Evolutionary conservation across 2,797 vertebrate species (phyloP), one percentile per base, ranked within the genome.

Genomic region (Nannoperca obscura): DNA sequence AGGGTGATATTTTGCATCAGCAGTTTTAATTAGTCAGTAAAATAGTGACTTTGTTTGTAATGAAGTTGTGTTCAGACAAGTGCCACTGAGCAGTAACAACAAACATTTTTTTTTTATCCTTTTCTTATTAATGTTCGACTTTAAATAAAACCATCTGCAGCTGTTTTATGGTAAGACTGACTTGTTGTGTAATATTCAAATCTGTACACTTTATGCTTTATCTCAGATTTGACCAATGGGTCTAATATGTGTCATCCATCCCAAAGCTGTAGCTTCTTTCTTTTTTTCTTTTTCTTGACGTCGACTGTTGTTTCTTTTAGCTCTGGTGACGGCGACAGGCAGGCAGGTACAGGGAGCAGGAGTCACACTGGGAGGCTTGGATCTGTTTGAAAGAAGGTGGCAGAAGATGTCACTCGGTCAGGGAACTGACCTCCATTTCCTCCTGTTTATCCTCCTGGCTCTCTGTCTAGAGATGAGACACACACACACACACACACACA

Each of bases 401-500:
- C 80, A 30, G 75, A 80, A 32, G 68, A 86, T 82, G 88, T 84
- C 72, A 72, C 54, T 66, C 71, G 75, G 81, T 86, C 74, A 54
- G 73, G 15, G 27, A 78, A 36, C 71, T 85, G 86, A 92, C 89
- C 91, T 89, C 86, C 38, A 69, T 84, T 87, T 87, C 67, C 80
- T 84, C 50, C 55, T 30, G 63, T 83, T 90, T 77, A 78, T 89
- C 82, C 71, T 88, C 61, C 74, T 73, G 46, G 58, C 64, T 78
- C 57, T 62, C 30, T 47, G 42, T 80, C 72, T 65, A 9, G 60
- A 74, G 62, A 78, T 65, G 68, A 87, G 78, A 78, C 49, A 64
- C 15, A 69, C 19, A 60, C 58, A 63, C 59, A 40, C 55, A 42
- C 58, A 40, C 40, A 62, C 61, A 47, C 13, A 55, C 72, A 71